These are phyloP conservation scores for Camponotus pennsylvanicus DNA, from an alignment of 1,140 invertebrate species.

Conservation along the genomic window DNA sequence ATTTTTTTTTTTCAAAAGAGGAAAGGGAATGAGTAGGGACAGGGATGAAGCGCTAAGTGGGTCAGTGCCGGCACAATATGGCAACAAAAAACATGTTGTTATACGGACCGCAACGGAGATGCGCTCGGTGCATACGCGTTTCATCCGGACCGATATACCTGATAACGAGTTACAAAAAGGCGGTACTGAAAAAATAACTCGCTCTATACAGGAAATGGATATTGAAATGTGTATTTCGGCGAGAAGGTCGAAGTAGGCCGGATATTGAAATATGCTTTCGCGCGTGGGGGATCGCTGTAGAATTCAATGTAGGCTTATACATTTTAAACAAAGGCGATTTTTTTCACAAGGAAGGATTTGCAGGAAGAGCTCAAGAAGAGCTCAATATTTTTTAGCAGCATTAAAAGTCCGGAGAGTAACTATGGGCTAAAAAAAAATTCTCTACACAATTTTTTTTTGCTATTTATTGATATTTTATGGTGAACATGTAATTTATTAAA, in stretches of 20 bases:
- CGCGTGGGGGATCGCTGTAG: conserved; percentile 46
- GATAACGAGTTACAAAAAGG: conserved; percentile 72
- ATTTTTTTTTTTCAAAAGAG: conserved; percentile 29
- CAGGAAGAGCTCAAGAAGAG: neutral
- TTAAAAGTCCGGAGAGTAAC: neutral
- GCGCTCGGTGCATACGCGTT: conserved; percentile 50
- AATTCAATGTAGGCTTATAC: conserved; percentile 17
- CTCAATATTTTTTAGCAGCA: neutral
- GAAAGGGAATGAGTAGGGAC: neutral
- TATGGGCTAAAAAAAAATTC: neutral
- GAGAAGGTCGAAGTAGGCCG: conserved; percentile 67
- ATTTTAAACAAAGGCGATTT: conserved; percentile 65
- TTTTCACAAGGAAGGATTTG: conserved; percentile 14
- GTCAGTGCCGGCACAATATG: conserved; percentile 58
- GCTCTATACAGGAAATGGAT: conserved; percentile 72
- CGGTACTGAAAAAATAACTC: conserved; percentile 54
- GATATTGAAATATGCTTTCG: conserved; percentile 75
- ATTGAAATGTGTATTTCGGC: conserved; percentile 73
- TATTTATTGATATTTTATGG: neutral
- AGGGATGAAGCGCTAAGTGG: conserved; percentile 60
- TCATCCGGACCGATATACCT: conserved; percentile 64
- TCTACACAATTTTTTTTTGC: neutral
- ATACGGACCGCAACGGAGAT: conserved; percentile 64
- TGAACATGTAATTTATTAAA: neutral
- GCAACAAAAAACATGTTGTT: conserved; percentile 72